phyloP scores from a whole-genome alignment of 2,797 vertebrate genomes.

The Hippoglossus hippoglossus region DNA sequence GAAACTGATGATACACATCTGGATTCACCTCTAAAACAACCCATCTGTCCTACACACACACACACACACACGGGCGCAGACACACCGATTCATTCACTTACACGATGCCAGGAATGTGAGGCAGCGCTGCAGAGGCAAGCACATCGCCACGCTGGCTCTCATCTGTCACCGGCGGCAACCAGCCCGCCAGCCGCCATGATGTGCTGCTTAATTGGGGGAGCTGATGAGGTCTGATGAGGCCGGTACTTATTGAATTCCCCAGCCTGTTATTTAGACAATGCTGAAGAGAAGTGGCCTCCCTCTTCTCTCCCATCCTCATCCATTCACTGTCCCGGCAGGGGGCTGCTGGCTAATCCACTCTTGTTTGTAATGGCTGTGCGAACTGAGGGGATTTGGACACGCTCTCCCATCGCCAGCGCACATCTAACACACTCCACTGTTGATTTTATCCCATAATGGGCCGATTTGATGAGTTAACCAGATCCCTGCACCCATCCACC shows the following conservation, averaged over 20 bases:
- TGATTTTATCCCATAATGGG: conserved; percentile 71
- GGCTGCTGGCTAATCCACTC: conserved; percentile 70
- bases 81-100: conserved; percentile 10
- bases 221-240: conserved; percentile 82
- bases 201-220: conserved; percentile 74
- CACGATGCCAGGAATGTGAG: conserved; percentile 46
- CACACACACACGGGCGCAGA: conserved; percentile 4
- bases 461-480: conserved; percentile 63
- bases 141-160: conserved; percentile 41
- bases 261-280: conserved; percentile 79
- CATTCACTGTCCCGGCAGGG: conserved; percentile 71
- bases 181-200: conserved; percentile 68
- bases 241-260: conserved; percentile 80
- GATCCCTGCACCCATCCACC: conserved; percentile 35
- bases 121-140: conserved; percentile 34
- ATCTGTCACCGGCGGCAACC: conserved; percentile 76
- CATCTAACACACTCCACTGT: conserved; percentile 57
- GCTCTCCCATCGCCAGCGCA: conserved; percentile 35
- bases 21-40: conserved; percentile 20
- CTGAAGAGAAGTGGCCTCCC: conserved; percentile 64
- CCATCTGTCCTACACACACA: conserved; percentile 16
- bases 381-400: conserved; percentile 63
- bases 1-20: conserved; percentile 32
- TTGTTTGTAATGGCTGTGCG: conserved; percentile 69
- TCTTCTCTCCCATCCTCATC: conserved; percentile 67